Base-by-base conservation (phyloP, 2,113 vertebrate genomes). In the Cervus canadensis region DNA sequence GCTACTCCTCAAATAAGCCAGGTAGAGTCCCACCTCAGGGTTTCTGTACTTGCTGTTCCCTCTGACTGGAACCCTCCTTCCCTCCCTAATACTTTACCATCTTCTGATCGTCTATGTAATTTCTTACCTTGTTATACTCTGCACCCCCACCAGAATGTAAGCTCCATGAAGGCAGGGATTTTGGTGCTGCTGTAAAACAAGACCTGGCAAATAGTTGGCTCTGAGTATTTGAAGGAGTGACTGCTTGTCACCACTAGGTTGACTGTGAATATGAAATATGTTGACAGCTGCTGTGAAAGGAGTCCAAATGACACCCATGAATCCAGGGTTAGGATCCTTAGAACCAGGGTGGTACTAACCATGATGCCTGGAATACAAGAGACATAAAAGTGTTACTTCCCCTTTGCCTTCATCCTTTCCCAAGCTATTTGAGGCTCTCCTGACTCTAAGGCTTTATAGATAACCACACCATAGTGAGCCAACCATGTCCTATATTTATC, bases 161-260 rank as follows among this genome's bases (percentile, higher is more conserved):
- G 33, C 57, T 91, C 52, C 15, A 89, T 2, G 19, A 86, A 89
- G 48, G 87, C 43, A 94, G 23, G 45, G 16, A 64, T 86, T 94
- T 97, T 59, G 85, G 6, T 89, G 67, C 85, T 94, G 67, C 78
- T 94, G 2, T 64, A 95, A 95, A 36, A 36, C 36, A 36, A 95
- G 60, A 56, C 43, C 79, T 90, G 85, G 25, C 40, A 94, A 91
- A 83, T 62, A 91, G 81, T 4, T 92, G 81, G n/a, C 82, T 28
- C 86, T 90, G 56, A 90, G 85, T 81, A 82, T 88, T 92, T 86
- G 36, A 96, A 91, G 48, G 43, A 88, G 81, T 92, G 89, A 89
- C n/a, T 57, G 71, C 14, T 59, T 86, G 11, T 57, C 50, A 85
- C 79, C 40, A 48, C 83, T 52, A 95, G 25, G 74, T 19, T 90